phyloP scores from a whole-genome alignment of 2,797 vertebrate species.

The Delichon dasypus region DNA sequence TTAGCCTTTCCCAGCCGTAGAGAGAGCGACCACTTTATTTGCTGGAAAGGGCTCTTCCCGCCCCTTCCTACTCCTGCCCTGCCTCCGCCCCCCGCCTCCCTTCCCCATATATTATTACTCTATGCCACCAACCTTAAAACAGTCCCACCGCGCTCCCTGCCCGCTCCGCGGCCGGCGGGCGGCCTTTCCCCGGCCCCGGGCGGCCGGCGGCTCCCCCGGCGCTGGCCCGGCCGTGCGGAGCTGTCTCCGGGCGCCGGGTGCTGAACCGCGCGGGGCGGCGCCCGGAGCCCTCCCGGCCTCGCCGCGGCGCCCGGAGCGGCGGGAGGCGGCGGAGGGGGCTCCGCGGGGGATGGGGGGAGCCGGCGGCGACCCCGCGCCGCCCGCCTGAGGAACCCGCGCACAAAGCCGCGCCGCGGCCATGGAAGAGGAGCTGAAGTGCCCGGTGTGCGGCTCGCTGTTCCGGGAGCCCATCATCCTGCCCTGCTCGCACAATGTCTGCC shows the following conservation, averaged over 20 bases:
- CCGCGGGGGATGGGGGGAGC: background rate
- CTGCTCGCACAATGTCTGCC: slow-evolving; percentile 95
- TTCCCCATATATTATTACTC: slow-evolving; percentile 18
- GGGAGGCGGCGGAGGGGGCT: background rate
- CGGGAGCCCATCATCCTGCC: slow-evolving; percentile 92
- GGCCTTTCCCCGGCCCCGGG: background rate
- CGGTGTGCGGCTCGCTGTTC: slow-evolving; percentile 93
- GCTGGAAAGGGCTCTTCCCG: slow-evolving; percentile 60
- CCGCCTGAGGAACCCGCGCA: background rate
- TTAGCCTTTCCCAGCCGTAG: slow-evolving; percentile 15
- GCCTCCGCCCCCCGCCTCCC: background rate
- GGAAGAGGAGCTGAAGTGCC: slow-evolving; percentile 98
- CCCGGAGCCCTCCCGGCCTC: background rate
- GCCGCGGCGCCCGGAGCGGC: background rate
- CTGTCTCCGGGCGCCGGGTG: background rate
- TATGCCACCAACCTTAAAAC: slow-evolving; percentile 32
- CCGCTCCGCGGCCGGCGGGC: background rate
- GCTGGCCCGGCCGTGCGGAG: background rate
- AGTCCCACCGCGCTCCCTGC: background rate
- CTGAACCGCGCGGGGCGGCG: slow-evolving; percentile 23
- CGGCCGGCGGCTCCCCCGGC: background rate
- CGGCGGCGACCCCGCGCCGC: background rate
- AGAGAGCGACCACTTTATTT: slow-evolving; percentile 57
- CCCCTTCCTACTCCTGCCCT: slow-evolving; percentile 37
- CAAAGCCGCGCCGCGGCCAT: slow-evolving; percentile 74